Evolutionary conservation across 2,888 invertebrate species (phyloP).

Genomic region (Ichneumoninae sp.): DNA sequence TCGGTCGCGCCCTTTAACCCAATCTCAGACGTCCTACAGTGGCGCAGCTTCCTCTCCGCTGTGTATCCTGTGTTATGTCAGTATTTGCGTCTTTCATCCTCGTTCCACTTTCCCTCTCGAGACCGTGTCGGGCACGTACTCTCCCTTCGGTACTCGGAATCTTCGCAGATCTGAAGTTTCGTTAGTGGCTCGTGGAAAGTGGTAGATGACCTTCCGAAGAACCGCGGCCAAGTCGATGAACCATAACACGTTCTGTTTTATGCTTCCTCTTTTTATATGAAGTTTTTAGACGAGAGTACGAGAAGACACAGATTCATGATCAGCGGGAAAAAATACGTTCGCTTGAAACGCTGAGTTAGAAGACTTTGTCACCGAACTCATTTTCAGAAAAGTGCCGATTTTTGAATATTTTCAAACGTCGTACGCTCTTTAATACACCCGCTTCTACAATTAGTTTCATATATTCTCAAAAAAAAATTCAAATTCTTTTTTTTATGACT

Average conservation of each 20-base stretch:
- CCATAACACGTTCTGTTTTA: background rate
- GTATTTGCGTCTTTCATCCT: constrained; percentile 49
- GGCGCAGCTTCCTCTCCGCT: constrained; percentile 25
- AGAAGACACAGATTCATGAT: background rate
- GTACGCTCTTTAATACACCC: background rate
- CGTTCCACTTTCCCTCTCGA: constrained; percentile 57
- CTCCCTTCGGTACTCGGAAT: constrained; percentile 19
- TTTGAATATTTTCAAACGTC: background rate
- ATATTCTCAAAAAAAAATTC: no score
- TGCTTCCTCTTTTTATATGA: background rate
- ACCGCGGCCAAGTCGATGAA: constrained; percentile 35
- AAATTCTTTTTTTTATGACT: no score
- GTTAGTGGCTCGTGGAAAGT: constrained; percentile 5
- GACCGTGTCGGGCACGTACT: constrained; percentile 23
- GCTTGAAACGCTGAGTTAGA: background rate
- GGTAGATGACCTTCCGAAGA: constrained; percentile 31
- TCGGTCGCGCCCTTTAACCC: constrained; percentile 48
- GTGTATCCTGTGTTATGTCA: constrained; percentile 11
- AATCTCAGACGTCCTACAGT: constrained; percentile 47
- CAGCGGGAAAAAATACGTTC: background rate
- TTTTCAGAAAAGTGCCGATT: background rate
- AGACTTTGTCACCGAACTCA: background rate
- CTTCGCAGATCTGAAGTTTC: constrained; percentile 45
- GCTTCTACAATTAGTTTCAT: background rate
- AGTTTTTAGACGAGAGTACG: background rate